Evolutionary conservation across 1,140 invertebrate species (phyloP), one percentile per base, ranked within the genome.

Genomic region (Piezodorus guildinii): DNA sequence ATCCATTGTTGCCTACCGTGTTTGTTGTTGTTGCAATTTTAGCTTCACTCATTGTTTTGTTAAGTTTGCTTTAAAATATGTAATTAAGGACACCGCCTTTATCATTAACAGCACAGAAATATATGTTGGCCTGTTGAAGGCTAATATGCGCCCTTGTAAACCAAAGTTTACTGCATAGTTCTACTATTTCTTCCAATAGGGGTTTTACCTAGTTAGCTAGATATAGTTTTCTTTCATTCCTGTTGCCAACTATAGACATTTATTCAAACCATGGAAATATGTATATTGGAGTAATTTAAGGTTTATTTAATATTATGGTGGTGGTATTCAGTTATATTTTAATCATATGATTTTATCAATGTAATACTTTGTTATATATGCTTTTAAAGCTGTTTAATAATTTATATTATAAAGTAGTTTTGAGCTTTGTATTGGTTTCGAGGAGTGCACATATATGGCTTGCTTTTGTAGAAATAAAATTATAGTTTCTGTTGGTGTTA

Each of bases 401-500:
- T 34, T 60, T 39, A 60, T 34, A 60, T 34, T 34, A 39, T 34
- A 44, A 34, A 19, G 58, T 39, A 39, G 58, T 52, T 39, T 65
- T 64, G 23, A 60, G 63, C 44, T 60, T 60, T 60, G 27, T 39
- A 46, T 66, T 39, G 60, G 44, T 66, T 66, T 45, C 52, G 49
- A 66, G 65, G 65, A 66, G 65, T 56, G 65, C 60, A 62, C 60
- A 60, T 62, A 25, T 21, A 43, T 61, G 49, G 49, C 59, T 65
- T 60, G 56, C 59, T 65, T 60, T 27, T 25, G 56, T 60, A 60
- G 63, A 49, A 61, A 46, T 65, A 27, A 64, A 52, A 44, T 63
- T 52, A 30, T 54, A 60, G 63, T 66, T 62, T 66, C 54, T 62
- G 65, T 66, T 66, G 65, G 65, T 62, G 65, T 66, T 66, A 62